Percentiles rank a stretch among this genome's conserved stretches.
phyloP scores from a whole-genome alignment of 2,797 vertebrate genomes.

The Nasua narica region DNA sequence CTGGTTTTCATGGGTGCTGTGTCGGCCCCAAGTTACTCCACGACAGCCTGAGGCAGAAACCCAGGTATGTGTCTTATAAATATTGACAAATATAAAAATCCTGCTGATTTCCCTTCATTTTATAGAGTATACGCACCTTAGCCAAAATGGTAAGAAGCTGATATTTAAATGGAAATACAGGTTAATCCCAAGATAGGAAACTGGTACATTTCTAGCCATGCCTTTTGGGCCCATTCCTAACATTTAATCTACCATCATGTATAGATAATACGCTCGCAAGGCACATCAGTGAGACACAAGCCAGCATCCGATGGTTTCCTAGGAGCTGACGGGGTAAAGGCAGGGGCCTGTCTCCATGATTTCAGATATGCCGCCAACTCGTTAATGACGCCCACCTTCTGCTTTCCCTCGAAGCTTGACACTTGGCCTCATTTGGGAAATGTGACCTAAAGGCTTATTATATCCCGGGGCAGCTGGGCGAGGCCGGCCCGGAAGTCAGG shows the following conservation, averaged over 20 bases:
- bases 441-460: neutral
- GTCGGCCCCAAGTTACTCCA: neutral
- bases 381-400: conserved; percentile 34
- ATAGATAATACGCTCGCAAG: conserved; percentile 73
- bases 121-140: rapidly evolving
- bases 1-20: neutral
- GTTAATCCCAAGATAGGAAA: conserved; percentile 12
- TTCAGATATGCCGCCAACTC: conserved; percentile 69
- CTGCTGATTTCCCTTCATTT: neutral
- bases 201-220: neutral
- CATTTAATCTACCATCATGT: conserved; percentile 79
- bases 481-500: neutral
- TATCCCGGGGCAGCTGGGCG: neutral
- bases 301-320: conserved; percentile 83
- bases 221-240: conserved; percentile 82
- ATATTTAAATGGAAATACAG: conserved; percentile 61
- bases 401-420: conserved; percentile 44
- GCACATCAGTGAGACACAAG: conserved; percentile 83
- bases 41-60: neutral
- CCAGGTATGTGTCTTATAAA: neutral
- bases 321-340: conserved; percentile 76
- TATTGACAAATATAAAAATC: neutral
- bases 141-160: neutral
- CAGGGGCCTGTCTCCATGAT: conserved; percentile 77
- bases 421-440: conserved; percentile 44